Evolutionary conservation across 64 coral and sea anemone species (phyloP).

Genomic region (Catalaphyllia jardinei): DNA sequence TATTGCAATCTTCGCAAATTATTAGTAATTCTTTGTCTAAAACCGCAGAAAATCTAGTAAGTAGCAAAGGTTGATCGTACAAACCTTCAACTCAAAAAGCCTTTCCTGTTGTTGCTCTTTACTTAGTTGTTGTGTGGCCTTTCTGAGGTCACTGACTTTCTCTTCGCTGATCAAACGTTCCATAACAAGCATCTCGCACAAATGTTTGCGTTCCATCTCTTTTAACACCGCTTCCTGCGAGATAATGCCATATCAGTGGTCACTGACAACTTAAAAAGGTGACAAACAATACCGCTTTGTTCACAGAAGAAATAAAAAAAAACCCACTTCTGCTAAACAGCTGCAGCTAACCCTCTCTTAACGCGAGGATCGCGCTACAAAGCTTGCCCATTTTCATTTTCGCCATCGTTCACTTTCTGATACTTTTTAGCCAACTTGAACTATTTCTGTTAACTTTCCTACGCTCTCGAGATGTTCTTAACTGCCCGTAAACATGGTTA

Average conservation of each 20-base stretch:
- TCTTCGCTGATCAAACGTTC: slow-evolving; percentile 86
- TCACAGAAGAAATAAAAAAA: background rate
- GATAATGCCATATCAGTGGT: background rate
- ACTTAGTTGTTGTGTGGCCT: slow-evolving; percentile 54
- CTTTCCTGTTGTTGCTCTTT: slow-evolving; percentile 77
- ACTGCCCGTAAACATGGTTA: too few relatives aligned
- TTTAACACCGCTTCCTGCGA: slow-evolving; percentile 94
- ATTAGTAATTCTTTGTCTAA: too few relatives aligned
- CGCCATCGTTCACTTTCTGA: too few relatives aligned
- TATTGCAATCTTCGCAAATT: too few relatives aligned
- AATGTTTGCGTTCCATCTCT: slow-evolving; percentile 91
- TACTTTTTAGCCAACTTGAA: too few relatives aligned
- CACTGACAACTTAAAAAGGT: background rate
- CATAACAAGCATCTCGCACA: slow-evolving; percentile 83
- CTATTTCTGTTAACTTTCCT: too few relatives aligned
- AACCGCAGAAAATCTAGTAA: too few relatives aligned
- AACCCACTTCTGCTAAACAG: background rate
- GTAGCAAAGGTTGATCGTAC: background rate
- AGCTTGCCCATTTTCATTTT: too few relatives aligned
- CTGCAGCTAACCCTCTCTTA: too few relatives aligned
- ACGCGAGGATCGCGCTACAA: too few relatives aligned
- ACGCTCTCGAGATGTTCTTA: too few relatives aligned
- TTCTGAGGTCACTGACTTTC: slow-evolving; percentile 53
- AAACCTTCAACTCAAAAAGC: slow-evolving; percentile 87
- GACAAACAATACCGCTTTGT: background rate